A percentile compares a stretch with the other conserved stretches of the same genome.
Conservation (phyloP, 2,113 vertebrate genomes). For the Ginglymostoma cirratum region DNA sequence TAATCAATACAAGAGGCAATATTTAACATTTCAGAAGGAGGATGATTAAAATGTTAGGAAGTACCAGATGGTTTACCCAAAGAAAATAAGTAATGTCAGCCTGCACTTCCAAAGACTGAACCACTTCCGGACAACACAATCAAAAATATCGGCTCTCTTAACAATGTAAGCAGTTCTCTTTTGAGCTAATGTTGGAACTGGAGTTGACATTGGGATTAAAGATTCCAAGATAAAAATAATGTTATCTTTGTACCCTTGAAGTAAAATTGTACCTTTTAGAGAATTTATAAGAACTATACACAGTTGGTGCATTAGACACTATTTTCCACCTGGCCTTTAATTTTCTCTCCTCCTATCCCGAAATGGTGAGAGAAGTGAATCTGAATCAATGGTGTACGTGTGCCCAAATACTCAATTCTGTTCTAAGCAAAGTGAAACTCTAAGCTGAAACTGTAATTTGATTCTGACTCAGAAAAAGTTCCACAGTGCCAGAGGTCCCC, state of each 20-base stretch:
- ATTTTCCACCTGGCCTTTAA: background rate
- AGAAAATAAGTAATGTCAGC: background rate
- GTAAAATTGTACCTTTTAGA: background rate
- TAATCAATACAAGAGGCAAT: background rate
- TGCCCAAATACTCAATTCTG: background rate
- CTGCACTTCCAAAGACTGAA: background rate
- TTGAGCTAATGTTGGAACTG: background rate
- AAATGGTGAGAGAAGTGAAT: background rate
- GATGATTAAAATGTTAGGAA: background rate
- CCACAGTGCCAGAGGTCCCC: background rate
- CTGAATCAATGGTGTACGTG: background rate
- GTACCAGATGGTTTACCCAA: conserved; percentile 18
- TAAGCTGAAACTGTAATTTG: background rate
- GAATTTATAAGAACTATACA: background rate
- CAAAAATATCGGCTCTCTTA: background rate
- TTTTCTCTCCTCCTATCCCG: background rate
- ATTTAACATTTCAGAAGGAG: conserved; percentile 24
- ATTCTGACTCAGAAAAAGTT: background rate
- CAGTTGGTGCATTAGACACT: background rate
- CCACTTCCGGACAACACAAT: background rate
- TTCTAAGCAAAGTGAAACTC: background rate
- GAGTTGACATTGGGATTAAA: background rate
- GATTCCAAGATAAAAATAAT: background rate
- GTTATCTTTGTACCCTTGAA: background rate
- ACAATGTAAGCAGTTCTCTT: background rate